Percentiles rank a stretch among this genome's conserved stretches.
Evolutionary conservation across 2,113 vertebrate species (phyloP).

Genomic region (Indri indri): DNA sequence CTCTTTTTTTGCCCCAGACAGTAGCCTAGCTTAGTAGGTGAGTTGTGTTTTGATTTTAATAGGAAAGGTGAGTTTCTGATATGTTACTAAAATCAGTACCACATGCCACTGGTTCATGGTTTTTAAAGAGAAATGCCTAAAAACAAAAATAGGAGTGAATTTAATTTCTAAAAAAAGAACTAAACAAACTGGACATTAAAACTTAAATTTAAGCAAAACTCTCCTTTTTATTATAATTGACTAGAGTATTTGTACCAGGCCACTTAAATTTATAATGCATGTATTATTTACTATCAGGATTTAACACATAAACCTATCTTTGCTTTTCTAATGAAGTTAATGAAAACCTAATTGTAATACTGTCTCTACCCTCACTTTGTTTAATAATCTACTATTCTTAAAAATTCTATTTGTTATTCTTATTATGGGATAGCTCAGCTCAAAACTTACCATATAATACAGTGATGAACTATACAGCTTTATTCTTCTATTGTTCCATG

Average conservation of each 20-base stretch:
- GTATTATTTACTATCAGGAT: background rate
- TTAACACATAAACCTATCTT: background rate
- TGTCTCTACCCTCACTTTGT: background rate
- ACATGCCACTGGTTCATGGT: background rate
- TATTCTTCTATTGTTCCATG: background rate
- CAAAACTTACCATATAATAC: no score
- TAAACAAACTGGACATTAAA: background rate
- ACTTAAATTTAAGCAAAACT: background rate
- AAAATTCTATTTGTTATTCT: background rate
- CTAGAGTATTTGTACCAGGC: background rate
- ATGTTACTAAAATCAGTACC: background rate
- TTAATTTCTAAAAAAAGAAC: background rate
- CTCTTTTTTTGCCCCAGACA: background rate
- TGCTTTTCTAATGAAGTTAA: background rate
- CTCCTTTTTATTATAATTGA: background rate
- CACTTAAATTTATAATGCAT: background rate
- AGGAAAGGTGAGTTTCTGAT: background rate
- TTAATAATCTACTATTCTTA: background rate
- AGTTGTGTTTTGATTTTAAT: background rate
- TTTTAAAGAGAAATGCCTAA: background rate
- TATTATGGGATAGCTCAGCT: background rate
- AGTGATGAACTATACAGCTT: fast-evolving
- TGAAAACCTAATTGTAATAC: background rate
- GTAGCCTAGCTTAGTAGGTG: background rate
- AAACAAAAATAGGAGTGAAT: background rate